Evolutionary conservation across 1,140 invertebrate genomes (phyloP), one percentile per base, ranked within the genome.

Genomic region (Dendrolimus kikuchii): DNA sequence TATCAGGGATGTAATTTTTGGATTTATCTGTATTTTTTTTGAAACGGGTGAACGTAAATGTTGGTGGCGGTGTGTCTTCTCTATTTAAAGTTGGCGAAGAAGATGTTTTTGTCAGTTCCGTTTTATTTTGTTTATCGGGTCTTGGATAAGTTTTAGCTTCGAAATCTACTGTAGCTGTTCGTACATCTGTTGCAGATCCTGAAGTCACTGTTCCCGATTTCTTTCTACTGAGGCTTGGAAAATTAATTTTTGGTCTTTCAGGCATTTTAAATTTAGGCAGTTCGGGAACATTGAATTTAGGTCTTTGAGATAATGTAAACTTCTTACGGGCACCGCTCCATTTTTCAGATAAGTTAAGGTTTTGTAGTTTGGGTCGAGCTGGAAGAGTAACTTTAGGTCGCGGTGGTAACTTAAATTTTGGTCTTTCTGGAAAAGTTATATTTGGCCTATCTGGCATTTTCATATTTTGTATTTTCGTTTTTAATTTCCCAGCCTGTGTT

Each of bases 141-240:
- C 93, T 88, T 1, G 94, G 94, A 76, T 93, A 94, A 0, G 93
- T 95, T 60, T 90, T 90, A 55, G 93, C 92, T 71, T 93, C 92
- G 75, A 94, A 94, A 38, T 92, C 89, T 44, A 89, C 93, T 71
- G 74, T 72, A 5, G 73, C 77, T 7, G 73, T 71, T 62, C 79
- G 90, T 81, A 88, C 88, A 71, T 83, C 90, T 59, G 51, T 72
- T 40, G 71, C 71, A 6, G 82, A 77, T 53, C 72, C 74, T 4
- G 76, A 68, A 40, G 56, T 57, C 60, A 86, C 40, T 82, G 49
- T 89, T 57, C 89, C 88, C 5, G 69, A 46, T 63, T 78, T 85
- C 66, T 77, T 82, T 55, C 70, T 72, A 9, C 74, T 68, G 55
- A 88, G 74, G 48, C 77, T 82, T 1, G 87, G 82, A 61, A 90